A percentile compares a stretch with the other conserved stretches of the same genome.
Evolutionary conservation across 64 coral and sea anemone genomes (phyloP).

Genomic region (Montipora sp.): DNA sequence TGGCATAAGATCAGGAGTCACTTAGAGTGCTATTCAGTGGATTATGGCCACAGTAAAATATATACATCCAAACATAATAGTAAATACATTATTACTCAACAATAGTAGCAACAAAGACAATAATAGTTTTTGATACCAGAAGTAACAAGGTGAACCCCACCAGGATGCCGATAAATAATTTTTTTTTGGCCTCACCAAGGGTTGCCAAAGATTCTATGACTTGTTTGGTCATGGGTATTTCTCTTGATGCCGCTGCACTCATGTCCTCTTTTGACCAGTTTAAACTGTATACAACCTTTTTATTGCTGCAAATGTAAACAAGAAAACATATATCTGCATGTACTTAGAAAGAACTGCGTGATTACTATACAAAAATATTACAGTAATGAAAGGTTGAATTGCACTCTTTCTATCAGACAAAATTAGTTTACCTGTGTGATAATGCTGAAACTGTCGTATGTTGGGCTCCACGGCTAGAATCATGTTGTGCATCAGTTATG

Average conservation of each 20-base stretch:
- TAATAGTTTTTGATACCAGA: too few species aligned
- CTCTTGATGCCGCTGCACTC: constrained; percentile 1
- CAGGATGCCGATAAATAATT: too few species aligned
- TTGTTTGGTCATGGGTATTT: constrained; percentile 38
- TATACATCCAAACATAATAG: too few species aligned
- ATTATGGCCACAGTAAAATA: too few species aligned
- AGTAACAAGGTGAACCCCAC: too few species aligned
- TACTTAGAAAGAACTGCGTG: neutral
- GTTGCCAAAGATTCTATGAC: neutral
- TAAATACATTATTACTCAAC: too few species aligned
- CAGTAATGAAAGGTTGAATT: too few species aligned
- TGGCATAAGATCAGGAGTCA: too few species aligned
- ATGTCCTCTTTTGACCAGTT: constrained; percentile 35
- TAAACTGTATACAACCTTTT: constrained; percentile 17
- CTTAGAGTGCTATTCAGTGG: too few species aligned
- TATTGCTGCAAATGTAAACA: neutral
- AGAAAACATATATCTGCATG: neutral
- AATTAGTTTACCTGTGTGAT: constrained; percentile 23
- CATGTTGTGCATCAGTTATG: constrained; percentile 49
- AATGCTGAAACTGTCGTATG: constrained; percentile 49
- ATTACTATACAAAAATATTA: neutral
- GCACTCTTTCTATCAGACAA: neutral
- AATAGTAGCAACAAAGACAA: too few species aligned
- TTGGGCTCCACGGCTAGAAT: constrained; percentile 29
- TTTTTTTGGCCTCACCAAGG: neutral